Conservation (phyloP, 2,113 vertebrate species). For the Anser brachyrhynchus region DNA sequence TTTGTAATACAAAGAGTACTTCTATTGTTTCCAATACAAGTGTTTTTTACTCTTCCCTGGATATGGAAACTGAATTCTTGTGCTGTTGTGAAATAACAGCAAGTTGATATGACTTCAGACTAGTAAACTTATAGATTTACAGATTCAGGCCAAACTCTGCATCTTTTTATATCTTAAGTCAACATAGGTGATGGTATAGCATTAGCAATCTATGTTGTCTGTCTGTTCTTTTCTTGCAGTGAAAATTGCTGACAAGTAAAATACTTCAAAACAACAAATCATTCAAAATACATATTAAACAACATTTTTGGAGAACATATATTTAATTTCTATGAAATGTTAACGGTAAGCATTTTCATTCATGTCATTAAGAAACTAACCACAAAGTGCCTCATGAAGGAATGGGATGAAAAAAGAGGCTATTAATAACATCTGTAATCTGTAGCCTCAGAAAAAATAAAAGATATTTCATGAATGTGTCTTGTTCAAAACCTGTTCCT, state of each 20-base stretch:
- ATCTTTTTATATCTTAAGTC: background rate
- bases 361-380: background rate
- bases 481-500: background rate
- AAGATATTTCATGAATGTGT: background rate
- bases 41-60: background rate
- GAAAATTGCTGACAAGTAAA: background rate
- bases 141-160: background rate
- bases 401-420: background rate
- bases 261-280: background rate
- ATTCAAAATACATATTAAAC: background rate
- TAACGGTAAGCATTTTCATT: background rate
- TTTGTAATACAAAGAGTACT: background rate
- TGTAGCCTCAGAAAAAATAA: fast-evolving
- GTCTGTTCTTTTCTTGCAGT: background rate
- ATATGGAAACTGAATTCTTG: background rate
- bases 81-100: background rate
- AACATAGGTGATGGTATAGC: background rate
- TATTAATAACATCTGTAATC: background rate
- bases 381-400: background rate
- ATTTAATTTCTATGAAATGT: background rate
- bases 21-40: background rate
- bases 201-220: background rate
- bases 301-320: background rate
- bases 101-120: background rate
- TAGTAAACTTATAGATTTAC: background rate